Evolutionary conservation across 2,797 vertebrate species (phyloP), one percentile per base, ranked within the genome.

Genomic region (Mormyrops attenuatus): DNA sequence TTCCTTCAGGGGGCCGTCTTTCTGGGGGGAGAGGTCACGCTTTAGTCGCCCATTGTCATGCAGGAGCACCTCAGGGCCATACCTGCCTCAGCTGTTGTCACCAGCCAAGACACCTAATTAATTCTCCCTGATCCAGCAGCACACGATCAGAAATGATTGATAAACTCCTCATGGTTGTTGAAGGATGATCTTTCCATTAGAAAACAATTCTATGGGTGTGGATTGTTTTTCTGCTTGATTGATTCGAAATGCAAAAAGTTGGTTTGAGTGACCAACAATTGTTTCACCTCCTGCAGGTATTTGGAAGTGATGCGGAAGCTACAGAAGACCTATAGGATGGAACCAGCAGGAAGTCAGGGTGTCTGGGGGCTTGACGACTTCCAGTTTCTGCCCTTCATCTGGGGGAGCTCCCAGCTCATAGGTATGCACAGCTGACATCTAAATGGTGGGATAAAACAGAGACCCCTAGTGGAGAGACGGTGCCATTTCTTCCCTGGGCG

Each of bases 311-410:
- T 99, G 98, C 93, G 97, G 89, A 99, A 99, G 91, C 96, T 99
- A 90, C 98, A 99, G 95, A 98, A 96, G 92, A 98, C 97, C 0
- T 99, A 99, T 94, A 95, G 98, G 88, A 99, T 99, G 98, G 98
- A 99, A 93, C 98, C 99, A 0, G 99, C 99, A 0, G 99, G 99
- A 89, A 99, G 98, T 94, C 98, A 99, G 94, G 99, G 99, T 0
- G 98, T 99, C 87, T 99, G 98, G 98, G 98, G 98, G 88, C 96
- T 99, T 90, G 98, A 99, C 2, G 98, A 99, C 93, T 99, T 99
- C 94, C 99, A 99, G 84, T 99, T 99, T 88, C 95, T 99, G 26
- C 98, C 98, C 89, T 99, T 99, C 94, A 98, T 99, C 90, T 99
- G 98, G 98, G 98, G 98, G 91, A 99, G 98, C 90, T 96, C 98